Evolutionary conservation across 2,888 invertebrate species (phyloP).

Genomic region (Lydus trimaculatus): DNA sequence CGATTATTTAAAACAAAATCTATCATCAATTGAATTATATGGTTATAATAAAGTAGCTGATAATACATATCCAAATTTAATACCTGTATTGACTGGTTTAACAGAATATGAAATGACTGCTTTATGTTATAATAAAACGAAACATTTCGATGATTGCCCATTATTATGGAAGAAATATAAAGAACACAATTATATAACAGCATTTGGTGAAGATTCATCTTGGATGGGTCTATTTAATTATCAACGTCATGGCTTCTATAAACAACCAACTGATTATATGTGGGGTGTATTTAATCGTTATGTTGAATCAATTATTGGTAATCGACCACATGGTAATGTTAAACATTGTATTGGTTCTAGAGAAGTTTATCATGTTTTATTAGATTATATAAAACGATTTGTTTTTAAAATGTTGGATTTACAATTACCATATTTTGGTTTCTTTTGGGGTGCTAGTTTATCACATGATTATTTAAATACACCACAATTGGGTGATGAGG

Average conservation of each 20-base stretch:
- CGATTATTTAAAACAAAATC: constrained; percentile 63
- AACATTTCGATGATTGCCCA: constrained; percentile 78
- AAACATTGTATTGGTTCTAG: constrained; percentile 75
- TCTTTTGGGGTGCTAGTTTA: constrained; percentile 84
- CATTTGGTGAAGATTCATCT: constrained; percentile 84
- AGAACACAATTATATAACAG: constrained; percentile 75
- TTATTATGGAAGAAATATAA: constrained; percentile 86
- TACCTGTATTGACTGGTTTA: constrained; percentile 80
- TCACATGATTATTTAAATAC: constrained; percentile 87
- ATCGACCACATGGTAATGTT: constrained; percentile 69
- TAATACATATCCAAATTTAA: constrained; percentile 91
- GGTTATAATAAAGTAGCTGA: constrained; percentile 95
- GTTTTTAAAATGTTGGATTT: constrained; percentile 67
- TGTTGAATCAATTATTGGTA: constrained; percentile 73
- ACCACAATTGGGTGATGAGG: constrained; percentile 75
- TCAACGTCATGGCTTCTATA: constrained; percentile 75
- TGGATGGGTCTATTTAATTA: constrained; percentile 83
- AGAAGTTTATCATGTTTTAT: constrained; percentile 73
- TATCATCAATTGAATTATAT: constrained; percentile 77
- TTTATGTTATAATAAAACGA: constrained; percentile 66
- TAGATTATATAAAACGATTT: constrained; percentile 75
- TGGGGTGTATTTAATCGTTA: constrained; percentile 76
- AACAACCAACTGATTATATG: constrained; percentile 87
- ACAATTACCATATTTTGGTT: constrained; percentile 74
- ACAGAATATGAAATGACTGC: constrained; percentile 69